These are phyloP conservation scores for Proteles cristata DNA, from an alignment of 2,113 vertebrate genomes.

Conservation along the genomic window DNA sequence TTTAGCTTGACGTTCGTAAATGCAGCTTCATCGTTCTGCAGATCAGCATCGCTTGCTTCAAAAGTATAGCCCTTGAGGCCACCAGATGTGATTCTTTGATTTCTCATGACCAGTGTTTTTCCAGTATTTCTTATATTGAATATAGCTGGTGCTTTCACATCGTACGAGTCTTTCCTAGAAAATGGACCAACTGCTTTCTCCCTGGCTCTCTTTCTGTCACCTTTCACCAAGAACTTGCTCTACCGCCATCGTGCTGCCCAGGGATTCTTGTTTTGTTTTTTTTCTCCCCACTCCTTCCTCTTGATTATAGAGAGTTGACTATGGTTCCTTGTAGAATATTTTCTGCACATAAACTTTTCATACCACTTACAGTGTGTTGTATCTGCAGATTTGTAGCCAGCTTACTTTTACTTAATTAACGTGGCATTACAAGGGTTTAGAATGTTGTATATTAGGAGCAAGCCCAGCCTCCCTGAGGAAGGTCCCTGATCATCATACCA, in stretches of 20 bases:
- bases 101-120: background rate
- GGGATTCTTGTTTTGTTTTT: background rate
- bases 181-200: background rate
- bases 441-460: rapidly evolving
- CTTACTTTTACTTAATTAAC: background rate
- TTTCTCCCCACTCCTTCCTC: background rate
- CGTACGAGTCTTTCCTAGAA: no score
- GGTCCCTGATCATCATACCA: background rate
- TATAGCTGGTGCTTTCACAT: background rate
- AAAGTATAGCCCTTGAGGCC: background rate
- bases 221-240: background rate
- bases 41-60: background rate
- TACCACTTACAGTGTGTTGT: background rate
- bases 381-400: background rate
- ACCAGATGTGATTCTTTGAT: background rate
- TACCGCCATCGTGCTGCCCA: background rate
- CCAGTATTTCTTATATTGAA: background rate
- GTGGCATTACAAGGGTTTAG: background rate
- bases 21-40: background rate
- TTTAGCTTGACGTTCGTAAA: background rate
- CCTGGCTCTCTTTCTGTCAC: background rate
- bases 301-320: background rate
- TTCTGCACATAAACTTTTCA: background rate
- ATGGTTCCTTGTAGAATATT: background rate
- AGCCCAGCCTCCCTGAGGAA: background rate